Percentiles rank a stretch among this genome's conserved stretches.
phyloP scores from a whole-genome alignment of 2,888 invertebrate species.

The Sialis lutaria region DNA sequence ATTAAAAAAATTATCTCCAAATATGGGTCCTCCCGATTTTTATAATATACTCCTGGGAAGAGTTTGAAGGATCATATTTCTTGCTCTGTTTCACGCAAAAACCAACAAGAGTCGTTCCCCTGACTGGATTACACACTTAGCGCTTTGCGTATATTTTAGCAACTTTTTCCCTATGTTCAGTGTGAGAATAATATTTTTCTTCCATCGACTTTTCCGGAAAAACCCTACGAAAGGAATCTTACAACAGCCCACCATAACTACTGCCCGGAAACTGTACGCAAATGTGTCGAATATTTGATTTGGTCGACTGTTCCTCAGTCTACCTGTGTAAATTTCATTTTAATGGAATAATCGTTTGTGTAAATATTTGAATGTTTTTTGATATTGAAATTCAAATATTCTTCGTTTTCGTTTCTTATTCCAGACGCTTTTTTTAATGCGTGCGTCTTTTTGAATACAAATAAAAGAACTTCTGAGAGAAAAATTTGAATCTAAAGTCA shows the following conservation, averaged over 20 bases:
- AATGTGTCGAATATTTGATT: no score
- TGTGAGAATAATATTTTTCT: conserved; percentile 23
- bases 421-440: no score
- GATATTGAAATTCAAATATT: conserved; percentile 26
- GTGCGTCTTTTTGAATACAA: no score
- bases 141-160: conserved; percentile 8
- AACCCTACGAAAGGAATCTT: conserved; percentile 15
- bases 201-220: conserved; percentile 20
- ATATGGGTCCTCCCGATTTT: no score
- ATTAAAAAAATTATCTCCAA: no score
- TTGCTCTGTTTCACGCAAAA: no score
- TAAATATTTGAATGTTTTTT: conserved; percentile 31
- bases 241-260: conserved; percentile 14
- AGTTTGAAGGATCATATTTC: no score
- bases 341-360: conserved; percentile 32
- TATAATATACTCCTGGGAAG: no score
- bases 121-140: conserved; percentile 9
- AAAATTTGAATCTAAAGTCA: no score
- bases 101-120: background rate
- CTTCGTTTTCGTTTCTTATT: conserved; percentile 3
- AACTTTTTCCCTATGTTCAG: conserved; percentile 4
- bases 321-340: conserved; percentile 30
- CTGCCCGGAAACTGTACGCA: background rate
- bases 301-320: background rate
- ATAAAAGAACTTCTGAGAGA: no score